Base-by-base conservation (phyloP, 2,797 vertebrate species). In the Mormyrops boulengeri region DNA sequence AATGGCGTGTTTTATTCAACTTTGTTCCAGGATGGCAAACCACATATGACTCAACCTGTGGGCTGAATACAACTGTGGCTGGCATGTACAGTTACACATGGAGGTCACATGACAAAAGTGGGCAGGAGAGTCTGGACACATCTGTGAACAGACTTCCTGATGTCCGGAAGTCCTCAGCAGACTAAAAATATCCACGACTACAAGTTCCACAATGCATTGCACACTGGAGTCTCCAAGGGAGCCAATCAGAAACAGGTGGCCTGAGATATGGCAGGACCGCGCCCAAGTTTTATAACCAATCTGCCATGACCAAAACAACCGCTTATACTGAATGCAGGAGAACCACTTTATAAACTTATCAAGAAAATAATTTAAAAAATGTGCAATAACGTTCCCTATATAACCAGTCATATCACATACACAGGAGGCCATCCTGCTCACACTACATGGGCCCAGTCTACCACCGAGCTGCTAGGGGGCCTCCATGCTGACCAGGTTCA, bases 21-120 rank as follows among this genome's bases (percentile, higher is more conserved):
- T 82, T 91, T 89, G 94, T 96, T 95, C 94, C 96, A 95, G 94
- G 94, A 94, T 94, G 94, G 95, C 95, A 95, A 95, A 94, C 94
- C 94, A 94, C 94, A 93, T 93, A 93, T 92, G 93, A 95, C 93
- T 93, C 88, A 90, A 92, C 89, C 88, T 89, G 66, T 89, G n/a
- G 55, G 77, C 57, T 90, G 88, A 62, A 85, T 85, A 60, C 87
- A 88, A 89, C 90, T 91, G 89, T 88, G 90, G 89, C 87, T 52
- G 88, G 90, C 91, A 88, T 92, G 89, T 85, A 90, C 88, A 90
- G 90, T 86, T 66, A 89, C 44, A 66, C 57, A 44, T 55, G 60
- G 89, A 87, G 60, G 52, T 88, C 80, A 50, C 3, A 87, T 77
- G 49, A 55, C 85, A 89, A 57, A 89, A 87, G n/a, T 84, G 50